Percentiles rank a stretch among this genome's conserved stretches.
phyloP scores from a whole-genome alignment of 1,140 invertebrate species.

The Lasaia peninsularis region DNA sequence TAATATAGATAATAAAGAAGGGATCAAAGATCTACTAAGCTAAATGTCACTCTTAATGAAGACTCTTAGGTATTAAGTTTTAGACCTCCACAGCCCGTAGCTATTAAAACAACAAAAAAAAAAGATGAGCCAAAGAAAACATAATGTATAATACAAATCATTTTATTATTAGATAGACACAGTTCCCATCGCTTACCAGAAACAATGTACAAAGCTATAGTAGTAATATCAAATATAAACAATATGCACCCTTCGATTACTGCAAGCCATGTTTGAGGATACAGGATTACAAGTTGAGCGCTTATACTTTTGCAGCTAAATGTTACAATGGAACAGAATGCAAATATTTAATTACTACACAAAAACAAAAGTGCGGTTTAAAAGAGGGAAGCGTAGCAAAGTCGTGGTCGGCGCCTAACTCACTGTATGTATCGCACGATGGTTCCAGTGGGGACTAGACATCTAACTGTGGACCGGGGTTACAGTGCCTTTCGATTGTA shows the following conservation, averaged over 20 bases:
- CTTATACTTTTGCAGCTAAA: slow-evolving; percentile 73
- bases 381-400: slow-evolving; percentile 69
- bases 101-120: too few species aligned
- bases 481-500: slow-evolving; percentile 73
- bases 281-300: slow-evolving; percentile 72
- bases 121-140: slow-evolving; percentile 38
- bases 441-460: slow-evolving; percentile 75
- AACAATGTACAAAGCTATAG: slow-evolving; percentile 79
- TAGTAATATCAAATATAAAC: slow-evolving; percentile 79
- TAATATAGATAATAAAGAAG: too few species aligned
- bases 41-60: too few species aligned
- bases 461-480: slow-evolving; percentile 66
- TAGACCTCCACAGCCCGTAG: too few species aligned
- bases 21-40: too few species aligned
- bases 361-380: slow-evolving; percentile 66
- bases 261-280: slow-evolving; percentile 76
- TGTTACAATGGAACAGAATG: slow-evolving; percentile 70
- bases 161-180: slow-evolving; percentile 79
- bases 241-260: slow-evolving; percentile 78
- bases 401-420: slow-evolving; percentile 37
- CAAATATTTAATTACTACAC: slow-evolving; percentile 73
- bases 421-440: slow-evolving; percentile 59
- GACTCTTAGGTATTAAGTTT: too few species aligned
- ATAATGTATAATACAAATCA: slow-evolving; percentile 76
- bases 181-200: slow-evolving; percentile 78